Base-by-base conservation (phyloP, 2,888 invertebrate species). In the Epinotia nisella region DNA sequence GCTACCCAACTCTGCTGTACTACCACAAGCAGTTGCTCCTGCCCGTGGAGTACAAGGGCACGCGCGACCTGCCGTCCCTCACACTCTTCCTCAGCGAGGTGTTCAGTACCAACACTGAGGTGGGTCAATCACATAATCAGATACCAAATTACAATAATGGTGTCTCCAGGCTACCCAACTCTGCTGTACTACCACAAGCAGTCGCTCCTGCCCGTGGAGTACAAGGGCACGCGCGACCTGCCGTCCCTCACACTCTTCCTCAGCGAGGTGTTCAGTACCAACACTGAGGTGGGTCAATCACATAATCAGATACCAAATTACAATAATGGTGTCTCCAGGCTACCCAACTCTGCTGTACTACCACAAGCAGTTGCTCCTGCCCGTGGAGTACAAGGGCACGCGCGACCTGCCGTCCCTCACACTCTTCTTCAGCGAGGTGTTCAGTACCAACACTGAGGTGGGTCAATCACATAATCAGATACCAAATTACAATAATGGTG, bases 341-440 rank as follows among this genome's bases (percentile, higher is more conserved):
- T 95, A 95, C 83, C 95, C 95, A 60, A 95, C 95, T 56, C 81
- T 97, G 66, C 96, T 97, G 77, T 97, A 97, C 83, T 98, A 97
- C 87, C 96, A 96, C 85, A 91, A 94, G 76, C 96, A 96, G 29
- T 94, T 95, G 64, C 90, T 89, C 68, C 95, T 95, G 77, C 95
- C 96, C 1, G 93, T 96, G 7, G 96, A 96, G 82, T 98, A 97
- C 87, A 95, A 95, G 81, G 97, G 97, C 1, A 95, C 96, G 0
- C 94, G 97, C 75, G 97, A 97, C 85, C 86, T 97, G 78, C 96
- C 96, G 1, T 95, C 97, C 0, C 90, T 98, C 9, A 96, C 96
- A 19, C 93, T 95, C 74, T 98, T 97, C 82, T 95, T 98, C 66
- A 96, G 96, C 83, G 96, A 97, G 83, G 96, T 87, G 4, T 92